Base-by-base conservation (phyloP, 2,888 invertebrate genomes). In the Calephelis perditalis region DNA sequence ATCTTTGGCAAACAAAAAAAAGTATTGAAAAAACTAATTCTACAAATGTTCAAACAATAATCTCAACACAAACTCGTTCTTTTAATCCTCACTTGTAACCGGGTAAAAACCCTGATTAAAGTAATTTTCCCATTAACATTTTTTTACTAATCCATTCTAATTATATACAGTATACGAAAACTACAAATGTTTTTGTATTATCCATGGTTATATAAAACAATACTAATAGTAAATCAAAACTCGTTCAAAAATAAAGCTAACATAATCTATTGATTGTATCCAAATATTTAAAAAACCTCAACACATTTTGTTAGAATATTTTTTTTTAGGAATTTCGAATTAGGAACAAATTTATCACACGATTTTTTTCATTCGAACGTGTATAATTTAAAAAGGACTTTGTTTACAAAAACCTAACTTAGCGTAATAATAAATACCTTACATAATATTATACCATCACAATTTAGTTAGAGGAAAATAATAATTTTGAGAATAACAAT, bases 1-100 rank as follows among this genome's bases (percentile, higher is more conserved):
- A 60, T 60, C 43, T 44, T 55, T 59, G 35, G 44, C 44, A 54
- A 59, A 26, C 12, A 58, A 47, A 58, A 52, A 49, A 15, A 59
- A 35, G 12, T 52, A 6, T 12, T 49, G 40, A 12, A 26, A 26
- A 58, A 58, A 49, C 40, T 55, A 35, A 45, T 45, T 36, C 40
- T 44, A 54, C 54, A 55, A 59, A 52, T 26, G 3, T 3, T 26
- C 26, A 26, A 26, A 26, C 26, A 26, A 26, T 26, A 26, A 4
- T 52, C 52, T 52, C 52, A 49, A 26, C 10, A 6, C 35, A 52
- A 5, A 52, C 6, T 15, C 26, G 15, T 26, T 52, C 49, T 6
- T 6, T 15, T 15, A 12, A 26, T 26, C 26, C 26, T 26, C 26
- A 26, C 26, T 26, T 26, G 26, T 4, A 26, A 26, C 26, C 26